A percentile compares a stretch with the other conserved stretches of the same genome.
Conservation (phyloP, 2,113 vertebrate species). For the Phylloscopus trochilus region DNA sequence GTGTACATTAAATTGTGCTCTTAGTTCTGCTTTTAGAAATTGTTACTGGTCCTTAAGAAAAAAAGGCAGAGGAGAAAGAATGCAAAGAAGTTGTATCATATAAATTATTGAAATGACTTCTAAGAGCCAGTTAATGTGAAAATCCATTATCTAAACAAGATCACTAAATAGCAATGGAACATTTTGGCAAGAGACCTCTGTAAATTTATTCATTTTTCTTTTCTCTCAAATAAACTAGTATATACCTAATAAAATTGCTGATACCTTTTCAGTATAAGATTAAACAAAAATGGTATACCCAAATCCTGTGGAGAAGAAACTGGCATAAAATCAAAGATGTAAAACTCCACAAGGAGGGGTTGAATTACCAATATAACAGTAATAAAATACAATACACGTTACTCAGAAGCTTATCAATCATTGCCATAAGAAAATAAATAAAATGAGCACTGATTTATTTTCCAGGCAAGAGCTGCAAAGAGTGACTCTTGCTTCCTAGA, state of each 20-base stretch:
- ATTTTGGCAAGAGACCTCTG: not conserved
- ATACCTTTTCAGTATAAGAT: not conserved
- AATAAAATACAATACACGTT: not conserved
- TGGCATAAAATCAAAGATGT: not conserved
- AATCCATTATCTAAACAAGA: not conserved
- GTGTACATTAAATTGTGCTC: rapidly evolving
- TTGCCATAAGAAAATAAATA: not conserved
- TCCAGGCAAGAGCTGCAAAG: not conserved
- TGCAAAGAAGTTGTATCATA: not conserved
- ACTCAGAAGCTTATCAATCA: not conserved
- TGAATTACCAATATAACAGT: not conserved
- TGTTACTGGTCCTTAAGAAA: not conserved
- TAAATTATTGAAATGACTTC: not conserved
- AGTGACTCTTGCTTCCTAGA: not conserved
- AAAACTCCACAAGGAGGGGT: not conserved
- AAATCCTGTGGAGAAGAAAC: not conserved
- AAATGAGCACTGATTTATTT: not conserved
- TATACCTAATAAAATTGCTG: not conserved
- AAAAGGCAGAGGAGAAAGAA: not conserved
- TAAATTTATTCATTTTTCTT: not conserved
- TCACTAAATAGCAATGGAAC: not conserved
- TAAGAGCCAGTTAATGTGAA: not conserved
- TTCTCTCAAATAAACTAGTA: not conserved
- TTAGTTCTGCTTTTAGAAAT: not conserved
- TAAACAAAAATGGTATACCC: not conserved